phyloP scores from a whole-genome alignment of 2,797 vertebrate species.

The Acanthiza pusilla region DNA sequence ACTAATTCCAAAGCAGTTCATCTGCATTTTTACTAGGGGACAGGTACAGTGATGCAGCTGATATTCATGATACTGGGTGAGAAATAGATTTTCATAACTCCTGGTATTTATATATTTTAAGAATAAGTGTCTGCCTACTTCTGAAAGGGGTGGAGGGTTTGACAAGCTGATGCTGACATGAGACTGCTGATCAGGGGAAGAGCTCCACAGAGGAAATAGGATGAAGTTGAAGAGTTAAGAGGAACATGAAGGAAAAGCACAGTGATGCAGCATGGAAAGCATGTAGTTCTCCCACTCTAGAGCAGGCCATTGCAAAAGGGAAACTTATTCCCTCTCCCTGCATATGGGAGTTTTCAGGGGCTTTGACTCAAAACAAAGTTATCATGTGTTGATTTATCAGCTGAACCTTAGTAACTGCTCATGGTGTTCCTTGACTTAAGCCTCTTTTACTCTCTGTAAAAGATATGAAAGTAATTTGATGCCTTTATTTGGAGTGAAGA shows the following conservation, averaged over 20 bases:
- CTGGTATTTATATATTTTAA: background rate
- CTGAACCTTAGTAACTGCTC: background rate
- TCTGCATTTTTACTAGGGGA: background rate
- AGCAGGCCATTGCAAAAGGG: background rate
- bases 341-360: background rate
- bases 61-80: background rate
- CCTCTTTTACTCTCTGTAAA: background rate
- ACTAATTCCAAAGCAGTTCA: background rate
- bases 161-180: background rate
- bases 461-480: background rate
- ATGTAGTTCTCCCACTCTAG: background rate
- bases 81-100: background rate
- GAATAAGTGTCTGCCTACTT: background rate
- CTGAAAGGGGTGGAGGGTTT: background rate
- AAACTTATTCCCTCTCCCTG: background rate
- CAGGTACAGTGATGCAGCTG: background rate
- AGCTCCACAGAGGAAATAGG: background rate
- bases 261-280: background rate
- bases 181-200: background rate
- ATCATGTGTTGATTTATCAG: background rate
- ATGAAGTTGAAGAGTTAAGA: background rate
- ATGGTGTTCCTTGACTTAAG: background rate
- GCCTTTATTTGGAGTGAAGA: background rate
- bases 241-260: background rate
- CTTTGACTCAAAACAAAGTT: background rate